phyloP scores from a whole-genome alignment of 2,888 invertebrate species.

The Chalcis sispes region DNA sequence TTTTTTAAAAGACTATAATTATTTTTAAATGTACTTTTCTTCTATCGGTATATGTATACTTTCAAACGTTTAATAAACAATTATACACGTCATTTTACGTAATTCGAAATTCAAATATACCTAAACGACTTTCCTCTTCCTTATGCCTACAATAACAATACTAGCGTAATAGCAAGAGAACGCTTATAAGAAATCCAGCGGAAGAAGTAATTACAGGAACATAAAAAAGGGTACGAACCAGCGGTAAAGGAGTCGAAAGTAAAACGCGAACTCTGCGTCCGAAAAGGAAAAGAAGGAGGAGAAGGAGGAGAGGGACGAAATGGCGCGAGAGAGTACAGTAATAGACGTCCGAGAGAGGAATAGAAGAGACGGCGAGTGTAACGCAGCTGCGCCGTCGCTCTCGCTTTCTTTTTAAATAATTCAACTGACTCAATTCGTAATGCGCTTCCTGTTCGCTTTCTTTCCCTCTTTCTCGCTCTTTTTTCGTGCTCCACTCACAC shows the following conservation, averaged over 20 bases:
- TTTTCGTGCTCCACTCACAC: no score
- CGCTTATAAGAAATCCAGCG: background rate
- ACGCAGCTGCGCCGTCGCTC: background rate
- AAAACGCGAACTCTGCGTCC: background rate
- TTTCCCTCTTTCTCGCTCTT: no score
- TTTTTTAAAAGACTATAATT: no score
- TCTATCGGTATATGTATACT: no score
- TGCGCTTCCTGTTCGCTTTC: slow-evolving; percentile 39
- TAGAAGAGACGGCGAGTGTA: background rate
- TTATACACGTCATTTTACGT: no score
- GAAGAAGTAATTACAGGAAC: no score
- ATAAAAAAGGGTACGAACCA: no score
- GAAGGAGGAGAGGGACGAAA: background rate
- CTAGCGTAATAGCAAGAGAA: background rate
- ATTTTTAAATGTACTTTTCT: no score
- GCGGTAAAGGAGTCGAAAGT: background rate
- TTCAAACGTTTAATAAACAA: no score
- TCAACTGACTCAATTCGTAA: slow-evolving; percentile 49
- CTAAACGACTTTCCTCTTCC: no score
- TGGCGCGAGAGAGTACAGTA: background rate
- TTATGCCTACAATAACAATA: no score
- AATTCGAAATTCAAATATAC: no score
- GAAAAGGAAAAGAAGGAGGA: background rate
- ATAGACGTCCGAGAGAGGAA: background rate
- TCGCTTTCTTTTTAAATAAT: slow-evolving; percentile 43